Evolutionary conservation across 2,797 vertebrate genomes (phyloP).

Genomic region (Sebastiscus albofasciatus): DNA sequence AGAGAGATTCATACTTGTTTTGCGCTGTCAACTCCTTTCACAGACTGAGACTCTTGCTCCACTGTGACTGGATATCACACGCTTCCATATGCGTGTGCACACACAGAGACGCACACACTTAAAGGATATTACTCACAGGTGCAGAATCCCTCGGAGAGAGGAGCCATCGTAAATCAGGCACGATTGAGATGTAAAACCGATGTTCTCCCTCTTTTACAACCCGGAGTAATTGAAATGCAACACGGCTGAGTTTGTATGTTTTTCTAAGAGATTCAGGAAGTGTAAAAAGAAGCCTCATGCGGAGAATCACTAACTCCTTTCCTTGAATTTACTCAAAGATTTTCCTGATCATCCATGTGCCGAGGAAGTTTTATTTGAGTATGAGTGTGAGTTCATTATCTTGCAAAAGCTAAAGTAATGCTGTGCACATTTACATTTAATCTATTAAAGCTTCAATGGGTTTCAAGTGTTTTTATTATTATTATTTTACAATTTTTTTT

Average conservation of each 20-base stretch:
- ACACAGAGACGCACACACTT: constrained; percentile 33
- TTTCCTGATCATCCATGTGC: constrained; percentile 12
- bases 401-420: background rate
- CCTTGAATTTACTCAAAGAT: constrained; percentile 3
- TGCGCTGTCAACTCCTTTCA: constrained; percentile 34
- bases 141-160: constrained; percentile 61
- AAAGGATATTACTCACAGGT: constrained; percentile 71
- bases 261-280: constrained; percentile 53
- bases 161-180: constrained; percentile 65
- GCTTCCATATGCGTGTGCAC: constrained; percentile 5
- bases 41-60: constrained; percentile 24
- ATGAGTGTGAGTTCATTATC: background rate
- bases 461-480: background rate
- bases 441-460: background rate
- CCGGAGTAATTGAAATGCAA: constrained; percentile 52
- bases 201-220: constrained; percentile 63
- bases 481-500: background rate
- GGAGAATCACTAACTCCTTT: constrained; percentile 22
- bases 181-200: constrained; percentile 75
- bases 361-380: constrained; percentile 16
- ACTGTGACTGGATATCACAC: constrained; percentile 39
- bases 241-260: constrained; percentile 51
- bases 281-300: constrained; percentile 36
- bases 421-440: constrained; percentile 7
- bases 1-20: constrained; percentile 36